These are phyloP conservation scores for Hypotaenidia okinawae DNA, from an alignment of 2,797 vertebrate genomes.

Conservation along the genomic window DNA sequence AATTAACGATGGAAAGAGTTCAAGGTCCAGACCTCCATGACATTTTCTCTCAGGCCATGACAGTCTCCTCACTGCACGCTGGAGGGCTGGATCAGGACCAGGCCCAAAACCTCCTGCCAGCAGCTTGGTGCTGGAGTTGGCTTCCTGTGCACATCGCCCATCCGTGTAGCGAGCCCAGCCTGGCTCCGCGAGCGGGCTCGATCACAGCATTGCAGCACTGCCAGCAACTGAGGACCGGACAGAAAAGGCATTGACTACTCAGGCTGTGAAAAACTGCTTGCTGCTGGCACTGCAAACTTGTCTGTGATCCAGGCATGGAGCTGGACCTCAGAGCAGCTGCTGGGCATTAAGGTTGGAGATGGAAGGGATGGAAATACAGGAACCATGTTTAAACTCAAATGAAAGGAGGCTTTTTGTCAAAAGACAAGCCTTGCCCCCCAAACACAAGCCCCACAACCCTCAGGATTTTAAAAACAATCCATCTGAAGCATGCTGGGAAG, in stretches of 20 bases:
- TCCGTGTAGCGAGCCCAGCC: neutral
- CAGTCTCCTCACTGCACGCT: neutral
- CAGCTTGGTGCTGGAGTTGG: neutral
- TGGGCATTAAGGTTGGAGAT: neutral
- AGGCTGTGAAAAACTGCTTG: neutral
- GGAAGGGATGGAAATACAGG: neutral
- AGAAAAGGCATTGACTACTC: neutral
- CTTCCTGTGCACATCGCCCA: neutral
- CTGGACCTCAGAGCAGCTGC: neutral
- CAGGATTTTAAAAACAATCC: neutral
- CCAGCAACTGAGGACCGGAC: neutral
- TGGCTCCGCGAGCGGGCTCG: neutral
- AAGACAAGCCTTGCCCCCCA: neutral
- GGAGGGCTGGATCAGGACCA: neutral
- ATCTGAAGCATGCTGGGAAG: neutral
- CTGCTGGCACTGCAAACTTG: neutral
- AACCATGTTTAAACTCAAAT: neutral
- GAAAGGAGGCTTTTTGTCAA: neutral
- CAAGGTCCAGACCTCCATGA: neutral
- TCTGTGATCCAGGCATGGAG: neutral
- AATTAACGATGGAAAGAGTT: neutral
- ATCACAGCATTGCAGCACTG: neutral
- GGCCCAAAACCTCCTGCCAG: neutral
- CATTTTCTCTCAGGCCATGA: neutral
- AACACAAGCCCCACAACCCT: neutral